Base-by-base conservation (phyloP, 2,888 invertebrate genomes). In the Drosophila pegasa region DNA sequence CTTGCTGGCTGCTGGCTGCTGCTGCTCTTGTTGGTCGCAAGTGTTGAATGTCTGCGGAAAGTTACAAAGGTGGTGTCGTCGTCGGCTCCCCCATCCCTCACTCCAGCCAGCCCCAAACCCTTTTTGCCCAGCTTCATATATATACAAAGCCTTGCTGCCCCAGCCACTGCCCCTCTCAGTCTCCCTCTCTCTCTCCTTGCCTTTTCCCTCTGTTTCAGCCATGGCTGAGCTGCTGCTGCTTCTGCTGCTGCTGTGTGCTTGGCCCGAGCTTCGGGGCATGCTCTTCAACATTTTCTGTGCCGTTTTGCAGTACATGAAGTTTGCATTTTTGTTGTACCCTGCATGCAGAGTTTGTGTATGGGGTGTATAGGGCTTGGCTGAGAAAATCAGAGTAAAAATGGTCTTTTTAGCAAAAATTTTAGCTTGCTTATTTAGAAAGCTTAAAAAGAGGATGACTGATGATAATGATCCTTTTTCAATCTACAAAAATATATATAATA, bases 11-110 rank as follows among this genome's bases (percentile, higher is more conserved):
- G 69, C 72, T 27, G 64, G 55, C 58, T 41, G 62, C 64, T 38
- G 61, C 58, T 62, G 58, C 71, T 75, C 70, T 70, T 78, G 76
- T 71, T 64, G 74, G 76, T 71, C 67, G 78, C 77, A 80, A 82
- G 78, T 82, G 81, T 80, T 82, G 82, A 80, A 81, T 80, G 82
- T 81, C 82, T 81, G 81, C 78, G 82, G 71, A 80, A 81, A 82
- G 80, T 80, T 82, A 78, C 78, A 82, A 78, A 81, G 79, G 75
- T 80, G 82, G 65, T 75, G 80, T 73, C 68, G 80, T 65, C 64
- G 75, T 68, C 55, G 56, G 38, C 27, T 20, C 14, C 18, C 27
- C 8, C 40, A 16, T 7, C 35, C 33, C 12, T 20, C 20, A 8
- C 8, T 37, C 27, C 37, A 43, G 27, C 47, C 20, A 43, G 16